Evolutionary conservation across 2,888 invertebrate genomes (phyloP).

Genomic region (Molorchus minor): DNA sequence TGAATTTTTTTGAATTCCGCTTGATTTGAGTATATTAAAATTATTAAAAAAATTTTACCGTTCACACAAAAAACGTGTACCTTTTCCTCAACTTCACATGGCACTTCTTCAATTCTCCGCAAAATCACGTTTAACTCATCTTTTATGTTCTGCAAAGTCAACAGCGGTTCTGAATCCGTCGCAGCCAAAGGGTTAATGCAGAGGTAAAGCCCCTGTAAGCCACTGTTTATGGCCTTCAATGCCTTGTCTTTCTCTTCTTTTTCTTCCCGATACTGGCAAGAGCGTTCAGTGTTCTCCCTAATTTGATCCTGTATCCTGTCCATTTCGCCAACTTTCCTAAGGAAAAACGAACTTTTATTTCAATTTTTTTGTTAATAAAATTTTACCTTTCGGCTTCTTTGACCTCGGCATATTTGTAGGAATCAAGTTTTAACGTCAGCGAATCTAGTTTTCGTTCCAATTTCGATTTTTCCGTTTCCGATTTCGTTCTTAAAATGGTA

Average conservation of each 20-base stretch:
- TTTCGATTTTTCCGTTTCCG: slow-evolving; percentile 77
- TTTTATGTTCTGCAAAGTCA: slow-evolving; percentile 30
- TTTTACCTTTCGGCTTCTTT: slow-evolving; percentile 83
- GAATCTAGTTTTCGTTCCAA: slow-evolving; percentile 74
- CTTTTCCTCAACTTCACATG: slow-evolving; percentile 5
- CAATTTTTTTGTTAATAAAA: too few species aligned
- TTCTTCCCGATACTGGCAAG: slow-evolving; percentile 59
- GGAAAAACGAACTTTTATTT: too few species aligned
- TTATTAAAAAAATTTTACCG: too few species aligned
- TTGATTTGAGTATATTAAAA: too few species aligned
- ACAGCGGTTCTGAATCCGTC: slow-evolving; percentile 38
- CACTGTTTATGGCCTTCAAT: slow-evolving; percentile 40
- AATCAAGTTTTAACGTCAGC: slow-evolving; percentile 75
- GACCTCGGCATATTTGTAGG: slow-evolving; percentile 80
- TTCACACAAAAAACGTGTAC: too few species aligned
- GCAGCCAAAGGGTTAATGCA: slow-evolving; percentile 47
- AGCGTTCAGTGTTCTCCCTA: slow-evolving; percentile 62
- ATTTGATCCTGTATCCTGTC: slow-evolving; percentile 72
- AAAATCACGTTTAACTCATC: slow-evolving; percentile 29
- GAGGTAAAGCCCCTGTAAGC: slow-evolving; percentile 46
- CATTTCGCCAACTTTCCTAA: slow-evolving; percentile 78
- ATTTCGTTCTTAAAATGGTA: slow-evolving; percentile 73
- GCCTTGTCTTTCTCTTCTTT: slow-evolving; percentile 50
- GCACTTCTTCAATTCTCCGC: slow-evolving; percentile 29
- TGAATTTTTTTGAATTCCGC: too few species aligned